Evolutionary conservation across 2,797 vertebrate species (phyloP).

Genomic region (Notolabrus celidotus): DNA sequence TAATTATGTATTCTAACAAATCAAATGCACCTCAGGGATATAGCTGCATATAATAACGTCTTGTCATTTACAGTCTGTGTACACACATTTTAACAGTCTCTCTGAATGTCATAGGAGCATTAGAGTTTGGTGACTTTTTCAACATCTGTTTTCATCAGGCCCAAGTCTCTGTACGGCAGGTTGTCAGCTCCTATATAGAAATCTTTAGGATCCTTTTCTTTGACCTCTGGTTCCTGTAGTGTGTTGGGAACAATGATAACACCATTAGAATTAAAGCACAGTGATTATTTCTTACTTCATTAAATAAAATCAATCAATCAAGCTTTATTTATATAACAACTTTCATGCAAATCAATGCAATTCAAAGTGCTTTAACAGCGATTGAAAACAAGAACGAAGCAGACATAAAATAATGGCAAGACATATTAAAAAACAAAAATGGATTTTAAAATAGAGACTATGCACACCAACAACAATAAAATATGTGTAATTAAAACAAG

Average conservation of each 20-base stretch:
- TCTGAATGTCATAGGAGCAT: background rate
- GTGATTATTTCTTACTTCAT: background rate
- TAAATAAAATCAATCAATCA: too few species aligned
- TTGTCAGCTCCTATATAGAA: constrained; percentile 64
- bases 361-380: too few species aligned
- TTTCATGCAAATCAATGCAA: too few species aligned
- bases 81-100: background rate
- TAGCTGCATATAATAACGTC: constrained; percentile 7
- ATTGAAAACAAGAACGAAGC: too few species aligned
- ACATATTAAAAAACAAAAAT: too few species aligned
- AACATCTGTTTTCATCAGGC: constrained; percentile 49
- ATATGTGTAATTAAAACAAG: too few species aligned
- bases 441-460: too few species aligned
- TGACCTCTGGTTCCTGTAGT: constrained; percentile 57
- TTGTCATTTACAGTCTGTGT: background rate
- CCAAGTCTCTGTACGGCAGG: constrained; percentile 54
- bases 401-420: too few species aligned
- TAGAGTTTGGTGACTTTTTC: constrained; percentile 78
- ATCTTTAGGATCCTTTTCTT: constrained; percentile 63
- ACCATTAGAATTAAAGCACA: background rate
- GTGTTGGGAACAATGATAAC: constrained; percentile 24
- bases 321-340: too few species aligned
- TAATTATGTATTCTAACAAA: too few species aligned
- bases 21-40: background rate
- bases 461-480: too few species aligned